Conservation (phyloP, 2,797 vertebrate species). For the Mallotus villosus region DNA sequence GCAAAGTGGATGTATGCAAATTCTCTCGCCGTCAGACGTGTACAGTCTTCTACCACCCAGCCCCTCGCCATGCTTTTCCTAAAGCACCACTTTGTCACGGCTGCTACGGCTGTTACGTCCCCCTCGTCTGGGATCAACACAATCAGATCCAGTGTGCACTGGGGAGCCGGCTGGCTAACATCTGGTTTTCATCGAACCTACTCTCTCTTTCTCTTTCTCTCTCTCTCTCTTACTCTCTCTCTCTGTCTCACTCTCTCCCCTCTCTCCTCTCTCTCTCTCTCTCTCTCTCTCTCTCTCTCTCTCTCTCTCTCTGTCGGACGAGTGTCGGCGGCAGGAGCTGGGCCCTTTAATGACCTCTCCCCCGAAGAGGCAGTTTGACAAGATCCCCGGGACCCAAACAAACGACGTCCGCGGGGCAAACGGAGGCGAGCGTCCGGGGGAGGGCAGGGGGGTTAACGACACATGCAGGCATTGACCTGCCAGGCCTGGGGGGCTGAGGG, state of each 20-base stretch:
- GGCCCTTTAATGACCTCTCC: conserved; percentile 39
- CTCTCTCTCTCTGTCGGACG: too few relatives aligned
- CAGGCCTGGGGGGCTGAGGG: conserved; percentile 20
- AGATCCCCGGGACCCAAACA: conserved; percentile 29
- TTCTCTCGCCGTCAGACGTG: too few relatives aligned
- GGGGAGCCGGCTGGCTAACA: conserved; percentile 46
- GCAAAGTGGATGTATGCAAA: too few relatives aligned
- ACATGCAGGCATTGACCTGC: conserved; percentile 43
- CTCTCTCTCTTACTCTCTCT: too few relatives aligned
- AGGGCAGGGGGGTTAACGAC: conserved; percentile 36
- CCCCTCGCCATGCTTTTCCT: conserved; percentile 25
- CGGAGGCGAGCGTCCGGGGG: conserved; percentile 2
- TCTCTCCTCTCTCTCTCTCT: too few relatives aligned
- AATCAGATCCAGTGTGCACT: conserved; percentile 44
- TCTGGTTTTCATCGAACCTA: conserved; percentile 53
- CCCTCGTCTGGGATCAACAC: conserved; percentile 47
- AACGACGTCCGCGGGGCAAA: conserved; percentile 32
- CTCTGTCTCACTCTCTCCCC: too few relatives aligned
- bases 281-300: too few relatives aligned
- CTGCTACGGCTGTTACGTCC: conserved; percentile 22
- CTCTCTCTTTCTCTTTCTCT: neutral
- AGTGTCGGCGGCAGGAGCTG: conserved; percentile 27
- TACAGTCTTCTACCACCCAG: neutral
- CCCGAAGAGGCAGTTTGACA: conserved; percentile 38
- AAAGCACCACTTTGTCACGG: conserved; percentile 37